Percentiles rank a stretch among this genome's conserved stretches.
phyloP scores from a whole-genome alignment of 2,888 invertebrate species.

The Coelopa pilipes region DNA sequence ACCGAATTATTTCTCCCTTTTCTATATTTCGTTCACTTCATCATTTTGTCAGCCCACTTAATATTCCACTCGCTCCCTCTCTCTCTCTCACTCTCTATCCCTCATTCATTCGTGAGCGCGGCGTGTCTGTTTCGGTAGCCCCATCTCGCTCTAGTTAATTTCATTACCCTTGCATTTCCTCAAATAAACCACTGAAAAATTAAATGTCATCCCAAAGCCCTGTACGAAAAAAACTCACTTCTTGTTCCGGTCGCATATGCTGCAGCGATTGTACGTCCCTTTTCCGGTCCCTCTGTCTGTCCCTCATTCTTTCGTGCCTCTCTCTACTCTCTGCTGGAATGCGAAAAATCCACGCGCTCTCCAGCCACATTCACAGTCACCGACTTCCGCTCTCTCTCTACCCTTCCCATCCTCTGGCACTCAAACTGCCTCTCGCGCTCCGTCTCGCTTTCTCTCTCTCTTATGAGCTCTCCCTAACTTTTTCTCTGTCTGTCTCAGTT shows the following conservation, averaged over 20 bases:
- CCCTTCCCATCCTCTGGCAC: background rate
- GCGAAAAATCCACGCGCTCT: no score
- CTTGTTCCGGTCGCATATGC: background rate
- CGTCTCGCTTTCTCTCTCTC: background rate
- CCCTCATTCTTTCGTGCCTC: background rate
- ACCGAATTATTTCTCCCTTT: no score
- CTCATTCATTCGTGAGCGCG: background rate
- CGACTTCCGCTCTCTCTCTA: background rate
- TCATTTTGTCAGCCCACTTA: no score
- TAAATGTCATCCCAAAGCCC: conserved; percentile 28
- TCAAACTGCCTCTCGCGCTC: background rate
- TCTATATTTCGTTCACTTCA: no score
- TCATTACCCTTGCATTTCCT: conserved; percentile 19
- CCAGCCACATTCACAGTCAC: no score
- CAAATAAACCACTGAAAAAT: conserved; percentile 29
- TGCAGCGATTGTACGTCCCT: background rate
- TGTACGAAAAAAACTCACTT: background rate
- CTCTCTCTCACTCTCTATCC: background rate
- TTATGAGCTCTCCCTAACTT: background rate
- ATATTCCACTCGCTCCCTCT: background rate
- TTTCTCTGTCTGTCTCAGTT: background rate
- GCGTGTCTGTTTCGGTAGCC: background rate
- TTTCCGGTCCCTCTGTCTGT: background rate
- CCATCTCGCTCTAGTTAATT: conserved; percentile 19
- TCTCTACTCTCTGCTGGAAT: background rate